Evolutionary conservation across 2,113 vertebrate species (phyloP).

Genomic region (Astatotilapia flaviijosephi): DNA sequence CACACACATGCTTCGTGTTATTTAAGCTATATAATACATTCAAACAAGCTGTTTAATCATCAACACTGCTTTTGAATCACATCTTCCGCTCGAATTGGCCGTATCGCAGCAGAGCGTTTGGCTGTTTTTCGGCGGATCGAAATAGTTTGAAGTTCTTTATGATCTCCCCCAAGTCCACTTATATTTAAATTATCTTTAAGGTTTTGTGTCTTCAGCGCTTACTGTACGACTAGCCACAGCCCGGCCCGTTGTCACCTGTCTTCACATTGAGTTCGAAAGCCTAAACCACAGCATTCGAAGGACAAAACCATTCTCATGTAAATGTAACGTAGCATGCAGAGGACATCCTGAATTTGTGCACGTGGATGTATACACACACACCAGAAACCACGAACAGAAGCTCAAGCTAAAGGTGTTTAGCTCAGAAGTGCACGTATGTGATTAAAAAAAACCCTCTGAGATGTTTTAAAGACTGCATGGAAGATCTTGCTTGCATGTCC

Average conservation of each 20-base stretch:
- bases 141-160: background rate
- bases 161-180: background rate
- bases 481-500: background rate
- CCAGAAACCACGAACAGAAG: background rate
- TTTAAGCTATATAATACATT: background rate
- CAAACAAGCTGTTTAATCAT: slow-evolving; percentile 6
- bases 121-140: background rate
- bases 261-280: background rate
- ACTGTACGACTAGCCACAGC: background rate
- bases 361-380: background rate
- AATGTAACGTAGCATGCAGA: background rate
- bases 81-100: background rate
- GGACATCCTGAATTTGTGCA: background rate
- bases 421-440: background rate
- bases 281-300: background rate
- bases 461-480: background rate
- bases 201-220: background rate
- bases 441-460: background rate
- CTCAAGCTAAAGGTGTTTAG: background rate
- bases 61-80: background rate
- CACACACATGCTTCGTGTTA: slow-evolving; percentile 12
- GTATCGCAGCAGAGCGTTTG: background rate
- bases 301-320: background rate
- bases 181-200: background rate
- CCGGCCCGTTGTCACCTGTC: background rate